phyloP scores from a whole-genome alignment of 1,140 invertebrate genomes.

The Chrysomallon squamiferum region DNA sequence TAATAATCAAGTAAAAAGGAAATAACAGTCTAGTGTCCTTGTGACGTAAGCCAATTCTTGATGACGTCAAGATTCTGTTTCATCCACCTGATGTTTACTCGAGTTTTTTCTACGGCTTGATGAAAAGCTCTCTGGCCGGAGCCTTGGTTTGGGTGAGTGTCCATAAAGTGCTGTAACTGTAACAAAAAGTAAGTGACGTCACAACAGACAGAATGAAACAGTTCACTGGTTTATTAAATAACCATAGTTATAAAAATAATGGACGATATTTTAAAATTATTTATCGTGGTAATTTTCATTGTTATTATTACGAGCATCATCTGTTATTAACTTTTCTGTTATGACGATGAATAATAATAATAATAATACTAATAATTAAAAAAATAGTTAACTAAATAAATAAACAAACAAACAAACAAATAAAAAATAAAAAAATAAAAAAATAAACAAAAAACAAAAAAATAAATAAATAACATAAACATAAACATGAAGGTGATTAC shows the following conservation, averaged over 20 bases:
- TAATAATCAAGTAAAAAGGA: too few species aligned
- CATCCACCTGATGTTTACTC: constrained; percentile 84
- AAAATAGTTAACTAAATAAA: neutral
- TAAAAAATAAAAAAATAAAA: too few species aligned
- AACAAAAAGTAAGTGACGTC: constrained; percentile 43
- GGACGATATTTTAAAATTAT: neutral
- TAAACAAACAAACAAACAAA: too few species aligned
- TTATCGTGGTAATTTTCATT: neutral
- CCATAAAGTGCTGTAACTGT: constrained; percentile 40
- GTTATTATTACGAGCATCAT: too few species aligned
- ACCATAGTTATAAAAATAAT: too few species aligned
- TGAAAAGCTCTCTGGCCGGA: constrained; percentile 73
- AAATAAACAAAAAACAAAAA: too few species aligned
- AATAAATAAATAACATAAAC: too few species aligned
- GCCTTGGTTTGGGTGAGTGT: constrained; percentile 64
- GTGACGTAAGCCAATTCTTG: constrained; percentile 71
- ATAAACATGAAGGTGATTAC: too few species aligned
- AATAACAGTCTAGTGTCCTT: too few species aligned
- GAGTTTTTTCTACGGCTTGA: constrained; percentile 79
- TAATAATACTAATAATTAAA: neutral
- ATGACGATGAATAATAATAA: neutral
- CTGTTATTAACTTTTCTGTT: too few species aligned
- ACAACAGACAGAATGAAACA: neutral
- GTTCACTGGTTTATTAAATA: neutral
- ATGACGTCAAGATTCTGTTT: constrained; percentile 76